phyloP scores from a whole-genome alignment of 2,797 vertebrate genomes.

The Microcaecilia unicolor region DNA sequence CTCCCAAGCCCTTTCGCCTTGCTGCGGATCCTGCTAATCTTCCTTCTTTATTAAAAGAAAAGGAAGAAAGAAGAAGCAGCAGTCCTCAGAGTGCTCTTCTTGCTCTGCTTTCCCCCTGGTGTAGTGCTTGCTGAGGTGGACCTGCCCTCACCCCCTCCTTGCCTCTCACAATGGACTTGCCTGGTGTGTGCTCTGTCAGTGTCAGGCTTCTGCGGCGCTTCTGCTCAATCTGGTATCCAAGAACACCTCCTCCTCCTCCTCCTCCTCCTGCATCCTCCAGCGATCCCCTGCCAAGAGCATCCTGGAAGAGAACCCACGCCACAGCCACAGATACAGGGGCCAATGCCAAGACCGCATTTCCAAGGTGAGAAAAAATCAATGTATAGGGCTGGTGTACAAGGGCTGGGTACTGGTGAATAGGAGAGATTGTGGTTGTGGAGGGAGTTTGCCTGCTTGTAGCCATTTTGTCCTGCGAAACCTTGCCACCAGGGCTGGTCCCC shows the following conservation, averaged over 20 bases:
- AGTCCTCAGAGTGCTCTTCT: too few relatives aligned
- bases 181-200: conserved; percentile 11
- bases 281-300: too few relatives aligned
- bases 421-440: too few relatives aligned
- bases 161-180: conserved; percentile 28
- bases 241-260: conserved; percentile 10
- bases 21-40: background rate
- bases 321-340: too few relatives aligned
- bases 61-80: too few relatives aligned
- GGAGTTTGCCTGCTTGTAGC: too few relatives aligned
- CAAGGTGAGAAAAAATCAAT: too few relatives aligned
- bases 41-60: too few relatives aligned
- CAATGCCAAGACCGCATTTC: too few relatives aligned
- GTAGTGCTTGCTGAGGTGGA: background rate
- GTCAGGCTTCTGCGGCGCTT: conserved; percentile 22
- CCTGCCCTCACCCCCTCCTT: conserved; percentile 4
- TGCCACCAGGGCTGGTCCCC: background rate
- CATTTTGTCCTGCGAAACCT: conserved; percentile 48
- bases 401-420: too few relatives aligned
- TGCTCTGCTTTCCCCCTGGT: too few relatives aligned
- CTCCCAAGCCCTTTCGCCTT: background rate
- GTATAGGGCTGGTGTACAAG: too few relatives aligned
- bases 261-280: conserved; percentile 6
- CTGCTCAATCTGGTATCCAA: conserved; percentile 10
- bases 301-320: background rate